Base-by-base conservation (phyloP, 2,113 vertebrate genomes). In the Stegostoma tigrinum region DNA sequence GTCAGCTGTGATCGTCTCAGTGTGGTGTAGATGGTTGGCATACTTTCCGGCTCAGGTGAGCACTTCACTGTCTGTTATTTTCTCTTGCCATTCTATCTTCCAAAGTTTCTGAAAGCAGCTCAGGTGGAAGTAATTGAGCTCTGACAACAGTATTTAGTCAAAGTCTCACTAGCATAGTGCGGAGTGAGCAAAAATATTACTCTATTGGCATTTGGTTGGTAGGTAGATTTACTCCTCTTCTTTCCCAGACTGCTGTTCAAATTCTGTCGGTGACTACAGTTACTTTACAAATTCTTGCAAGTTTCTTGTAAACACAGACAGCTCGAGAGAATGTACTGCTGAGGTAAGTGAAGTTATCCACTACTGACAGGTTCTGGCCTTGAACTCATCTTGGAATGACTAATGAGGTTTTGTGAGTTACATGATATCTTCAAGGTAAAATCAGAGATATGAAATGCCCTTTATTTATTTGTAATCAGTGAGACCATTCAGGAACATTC, bases 391-490 rank as follows among this genome's bases (percentile, higher is more conserved):
- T n/a, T 86, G 45, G 45, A 45, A 86, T 48, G 38, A 83, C 80
- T 83, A 24, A 55, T 55, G 24, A 89, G 86, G 8, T 55, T 30
- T 30, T 89, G 10, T 89, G 24, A 14, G 10, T 55, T 24, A 55
- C 48, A 55, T 24, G 27, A 87, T 52, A 55, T 24, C 12, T 4
- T 52, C 48, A 89, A 89, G 80, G 38, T 38, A 87, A 52, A 52
- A 52, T 52, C 42, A 24, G 85, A 21, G 10, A 55, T 34, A 27
- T 24, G 86, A 89, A 89, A 89, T 34, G 48, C 52, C 45, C 86
- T 89, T 89, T 89, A 55, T 87, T 87, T 87, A 87, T 89, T 52
- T 89, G 48, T 89, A 30, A 89, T 89, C 45, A 89, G 14, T 23
- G 86, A 55, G 27, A 89, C 48, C 86, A 30, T 52, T 48, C 48